Conservation (phyloP, 2,113 vertebrate species). For the Montifringilla adamsi region DNA sequence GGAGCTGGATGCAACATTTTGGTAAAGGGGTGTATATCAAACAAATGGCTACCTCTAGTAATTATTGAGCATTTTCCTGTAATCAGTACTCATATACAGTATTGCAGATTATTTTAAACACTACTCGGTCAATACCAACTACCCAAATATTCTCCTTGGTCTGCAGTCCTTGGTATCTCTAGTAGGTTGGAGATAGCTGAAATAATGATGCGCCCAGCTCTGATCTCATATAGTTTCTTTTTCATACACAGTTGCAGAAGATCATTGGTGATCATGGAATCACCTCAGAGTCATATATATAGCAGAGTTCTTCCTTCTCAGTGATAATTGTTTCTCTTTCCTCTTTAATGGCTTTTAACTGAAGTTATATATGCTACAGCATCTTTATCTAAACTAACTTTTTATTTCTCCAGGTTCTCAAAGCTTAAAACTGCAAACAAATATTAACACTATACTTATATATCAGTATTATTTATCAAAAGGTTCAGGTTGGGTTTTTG, state of each 20-base stretch:
- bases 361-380: neutral
- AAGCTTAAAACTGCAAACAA: neutral
- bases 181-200: neutral
- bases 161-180: neutral
- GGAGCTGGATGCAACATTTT: neutral
- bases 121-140: neutral
- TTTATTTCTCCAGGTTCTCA: neutral
- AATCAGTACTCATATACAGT: neutral
- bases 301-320: neutral
- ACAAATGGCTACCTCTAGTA: neutral
- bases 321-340: neutral
- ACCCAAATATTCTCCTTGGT: neutral
- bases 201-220: rapidly evolving
- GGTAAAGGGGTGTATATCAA: neutral
- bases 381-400: neutral
- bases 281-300: neutral
- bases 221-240: neutral
- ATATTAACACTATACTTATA: neutral
- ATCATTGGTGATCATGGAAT: neutral
- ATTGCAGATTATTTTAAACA: neutral
- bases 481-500: rapidly evolving
- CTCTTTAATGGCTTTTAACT: neutral
- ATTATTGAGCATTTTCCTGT: neutral
- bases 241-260: neutral
- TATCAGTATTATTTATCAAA: neutral